phyloP scores from a whole-genome alignment of 1,140 invertebrate genomes.

The Leptestheria dahalacensis region DNA sequence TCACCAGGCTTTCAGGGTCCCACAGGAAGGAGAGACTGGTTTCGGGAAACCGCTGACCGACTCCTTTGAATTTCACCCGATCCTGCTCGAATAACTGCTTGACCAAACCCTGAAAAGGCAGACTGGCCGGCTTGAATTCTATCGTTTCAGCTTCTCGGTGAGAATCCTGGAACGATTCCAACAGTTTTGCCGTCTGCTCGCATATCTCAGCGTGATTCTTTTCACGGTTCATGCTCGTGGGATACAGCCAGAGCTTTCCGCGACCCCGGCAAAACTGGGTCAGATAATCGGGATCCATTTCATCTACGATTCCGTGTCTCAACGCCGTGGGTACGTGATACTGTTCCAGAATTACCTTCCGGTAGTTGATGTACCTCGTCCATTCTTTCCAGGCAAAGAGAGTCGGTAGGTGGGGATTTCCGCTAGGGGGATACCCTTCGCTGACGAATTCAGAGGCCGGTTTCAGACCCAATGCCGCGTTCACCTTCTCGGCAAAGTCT shows the following conservation, averaged over 20 bases:
- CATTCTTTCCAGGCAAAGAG: conserved; percentile 2
- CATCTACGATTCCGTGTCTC: neutral
- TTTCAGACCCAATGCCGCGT: neutral
- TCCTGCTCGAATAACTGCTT: neutral
- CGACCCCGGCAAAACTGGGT: neutral
- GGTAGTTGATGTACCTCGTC: neutral
- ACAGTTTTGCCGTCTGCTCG: neutral
- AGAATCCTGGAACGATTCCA: neutral
- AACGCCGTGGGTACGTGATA: conserved; percentile 2
- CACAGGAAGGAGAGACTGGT: neutral
- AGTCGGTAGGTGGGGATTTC: neutral
- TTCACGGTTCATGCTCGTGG: too few species aligned
- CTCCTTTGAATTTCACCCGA: neutral
- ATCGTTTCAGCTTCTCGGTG: neutral
- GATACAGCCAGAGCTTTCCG: neutral
- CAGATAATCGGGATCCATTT: conserved; percentile 4
- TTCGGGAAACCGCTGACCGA: neutral
- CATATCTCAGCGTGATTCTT: neutral
- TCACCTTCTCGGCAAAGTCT: neutral
- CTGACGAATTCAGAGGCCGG: neutral
- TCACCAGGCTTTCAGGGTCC: neutral
- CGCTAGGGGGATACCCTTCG: neutral
- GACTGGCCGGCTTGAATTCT: neutral
- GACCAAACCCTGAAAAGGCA: neutral
- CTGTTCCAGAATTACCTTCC: neutral